Percentiles rank a stretch among this genome's conserved stretches.
These are phyloP conservation scores for Drosophila imparisetae DNA, from an alignment of 2,888 invertebrate species.

Conservation along the genomic window DNA sequence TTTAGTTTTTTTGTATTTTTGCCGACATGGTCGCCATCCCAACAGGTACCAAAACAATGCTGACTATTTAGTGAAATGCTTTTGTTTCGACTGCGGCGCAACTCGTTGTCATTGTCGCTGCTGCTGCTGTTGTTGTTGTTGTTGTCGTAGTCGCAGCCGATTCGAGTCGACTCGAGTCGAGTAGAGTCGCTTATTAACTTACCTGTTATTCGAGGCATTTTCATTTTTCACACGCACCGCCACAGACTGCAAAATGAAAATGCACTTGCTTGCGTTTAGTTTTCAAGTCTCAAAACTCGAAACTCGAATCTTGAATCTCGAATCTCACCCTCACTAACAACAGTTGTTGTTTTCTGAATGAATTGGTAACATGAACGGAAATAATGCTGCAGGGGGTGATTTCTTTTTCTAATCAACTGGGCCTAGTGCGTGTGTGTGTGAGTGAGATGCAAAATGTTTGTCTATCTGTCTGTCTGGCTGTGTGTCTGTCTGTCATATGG, in stretches of 20 bases:
- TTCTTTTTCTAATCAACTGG: conserved; percentile 52
- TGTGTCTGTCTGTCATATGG: conserved; percentile 4
- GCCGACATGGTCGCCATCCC: conserved; percentile 53
- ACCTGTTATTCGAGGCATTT: conserved; percentile 70
- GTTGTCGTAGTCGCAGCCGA: background rate
- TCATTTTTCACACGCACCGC: conserved; percentile 74
- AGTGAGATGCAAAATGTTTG: conserved; percentile 3
- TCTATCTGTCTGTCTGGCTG: background rate
- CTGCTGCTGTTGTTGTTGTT: conserved; percentile 5
- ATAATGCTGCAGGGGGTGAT: conserved; percentile 73
- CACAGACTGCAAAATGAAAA: conserved; percentile 68
- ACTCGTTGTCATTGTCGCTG: conserved; percentile 17
- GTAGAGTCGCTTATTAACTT: conserved; percentile 70
- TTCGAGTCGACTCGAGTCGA: conserved; percentile 6
- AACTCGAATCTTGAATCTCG: conserved; percentile 12
- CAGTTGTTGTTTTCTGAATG: conserved; percentile 44
- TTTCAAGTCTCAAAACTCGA: conserved; percentile 41
- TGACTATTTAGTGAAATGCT: conserved; percentile 73
- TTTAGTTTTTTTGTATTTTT: conserved; percentile 10
- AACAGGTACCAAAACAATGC: conserved; percentile 67
- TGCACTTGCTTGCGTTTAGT: conserved; percentile 67
- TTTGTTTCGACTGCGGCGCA: conserved; percentile 54
- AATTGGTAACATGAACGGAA: conserved; percentile 64
- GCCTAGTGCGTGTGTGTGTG: conserved; percentile 30
- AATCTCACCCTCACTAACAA: conserved; percentile 34